Conservation (phyloP, 2,797 vertebrate genomes). For the Coracias cyanogaster region DNA sequence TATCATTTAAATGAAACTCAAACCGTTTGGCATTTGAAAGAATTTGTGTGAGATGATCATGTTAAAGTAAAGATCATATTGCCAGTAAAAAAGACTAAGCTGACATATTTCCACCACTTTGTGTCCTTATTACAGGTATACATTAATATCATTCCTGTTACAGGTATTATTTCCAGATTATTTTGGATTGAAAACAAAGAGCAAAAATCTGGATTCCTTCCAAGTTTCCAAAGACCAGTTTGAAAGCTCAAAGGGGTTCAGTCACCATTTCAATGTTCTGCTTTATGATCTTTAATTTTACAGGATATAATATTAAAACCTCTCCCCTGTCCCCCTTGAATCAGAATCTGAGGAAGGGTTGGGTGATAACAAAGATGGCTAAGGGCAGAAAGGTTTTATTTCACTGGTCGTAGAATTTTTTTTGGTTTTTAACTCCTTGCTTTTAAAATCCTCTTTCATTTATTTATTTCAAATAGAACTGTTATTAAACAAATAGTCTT, state of each 20-base stretch:
- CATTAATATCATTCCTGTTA: slow-evolving; percentile 8
- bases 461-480: not conserved
- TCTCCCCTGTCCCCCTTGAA: not conserved
- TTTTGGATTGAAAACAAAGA: slow-evolving; percentile 56
- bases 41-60: not conserved
- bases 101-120: not conserved
- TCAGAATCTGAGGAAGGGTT: not conserved
- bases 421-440: not conserved
- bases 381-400: slow-evolving; percentile 6
- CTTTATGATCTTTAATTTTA: slow-evolving; percentile 31
- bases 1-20: not conserved
- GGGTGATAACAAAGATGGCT: not conserved
- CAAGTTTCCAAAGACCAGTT: slow-evolving; percentile 44
- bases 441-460: not conserved
- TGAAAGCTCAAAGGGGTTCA: not conserved
- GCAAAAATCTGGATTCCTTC: slow-evolving; percentile 37
- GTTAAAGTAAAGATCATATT: not conserved
- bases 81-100: not conserved
- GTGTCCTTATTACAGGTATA: slow-evolving; percentile 6
- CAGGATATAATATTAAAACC: not conserved
- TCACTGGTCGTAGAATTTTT: not conserved
- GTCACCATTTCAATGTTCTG: not conserved
- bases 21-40: rapidly evolving
- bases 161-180: slow-evolving; percentile 54
- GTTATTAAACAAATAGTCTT: not conserved